Base-by-base conservation (phyloP, 2,113 vertebrate genomes). In the Sinosuthora webbiana region DNA sequence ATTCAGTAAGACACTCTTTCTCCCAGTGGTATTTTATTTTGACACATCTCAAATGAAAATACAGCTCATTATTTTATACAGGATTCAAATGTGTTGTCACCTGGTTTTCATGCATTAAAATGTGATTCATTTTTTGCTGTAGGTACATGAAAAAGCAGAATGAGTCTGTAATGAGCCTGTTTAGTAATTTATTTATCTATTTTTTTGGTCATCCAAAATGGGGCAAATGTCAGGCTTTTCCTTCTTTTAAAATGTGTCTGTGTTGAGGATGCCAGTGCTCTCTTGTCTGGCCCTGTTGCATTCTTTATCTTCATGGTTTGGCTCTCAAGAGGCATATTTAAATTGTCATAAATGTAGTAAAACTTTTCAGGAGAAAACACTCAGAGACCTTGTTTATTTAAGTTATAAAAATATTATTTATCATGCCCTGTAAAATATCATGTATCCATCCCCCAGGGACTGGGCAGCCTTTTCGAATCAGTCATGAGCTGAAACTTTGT, bases 21-120 rank as follows among this genome's bases (percentile, higher is more conserved):
- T 96, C 95, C 93, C 94, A 77, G 87, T 68, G 94, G 94, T 96
- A 95, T 97, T 97, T 97, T 97, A 94, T 97, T 97, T 96, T 97
- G 96, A 97, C 96, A 96, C 94, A 37, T 97, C 94, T 97, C 96
- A 96, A 92, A 94, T 91, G 94, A 96, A 97, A 96, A 87, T 79
- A 47, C 85, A 97, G 94, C 94, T 97, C 96, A 97, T 97, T 97
- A 97, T 95, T 94, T 95, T 91, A 92, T 81, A 91, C 57, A 41
- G 75, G 82, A 97, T 95, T 95, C 94, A 94, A 96, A 95, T 94
- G 68, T 25, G 15, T 90, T 97, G 91, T 93, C 94, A 96, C 94
- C 96, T 97, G 94, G 74, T 94, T 87, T 92, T 95, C 83, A 68
- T 87, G 83, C 90, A 92, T 95, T 87, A 76, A 96, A 92, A 92